Evolutionary conservation across 2,888 invertebrate species (phyloP).

Genomic region (Halictus quadricinctus): DNA sequence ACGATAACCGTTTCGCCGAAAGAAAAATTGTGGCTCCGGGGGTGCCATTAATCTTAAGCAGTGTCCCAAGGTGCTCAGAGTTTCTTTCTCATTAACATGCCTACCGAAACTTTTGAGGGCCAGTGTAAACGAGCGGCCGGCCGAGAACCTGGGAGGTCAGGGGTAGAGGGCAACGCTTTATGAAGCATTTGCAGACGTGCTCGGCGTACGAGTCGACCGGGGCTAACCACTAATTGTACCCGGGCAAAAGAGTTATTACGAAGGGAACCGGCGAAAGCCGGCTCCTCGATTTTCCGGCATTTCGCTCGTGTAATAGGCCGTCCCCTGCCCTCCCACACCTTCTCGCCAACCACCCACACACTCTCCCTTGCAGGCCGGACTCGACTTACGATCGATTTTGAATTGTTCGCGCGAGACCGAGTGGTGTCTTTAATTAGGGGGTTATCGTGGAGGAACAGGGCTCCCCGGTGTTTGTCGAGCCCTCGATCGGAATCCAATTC

Average conservation of each 20-base stretch:
- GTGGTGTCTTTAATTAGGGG: conserved; percentile 36
- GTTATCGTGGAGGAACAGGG: conserved; percentile 28
- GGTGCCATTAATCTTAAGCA: background rate
- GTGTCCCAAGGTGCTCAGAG: background rate
- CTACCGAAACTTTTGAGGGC: conserved; percentile 25
- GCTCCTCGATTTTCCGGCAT: conserved; percentile 48
- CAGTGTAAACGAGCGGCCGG: conserved; percentile 23
- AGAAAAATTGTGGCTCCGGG: background rate
- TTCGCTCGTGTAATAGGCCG: conserved; percentile 38
- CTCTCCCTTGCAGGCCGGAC: conserved; percentile 1
- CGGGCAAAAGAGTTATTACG: conserved; percentile 72
- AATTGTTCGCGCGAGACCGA: conserved; percentile 41
- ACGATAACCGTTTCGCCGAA: background rate
- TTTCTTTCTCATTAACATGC: conserved; percentile 34
- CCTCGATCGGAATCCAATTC: conserved; percentile 40
- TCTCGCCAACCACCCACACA: background rate
- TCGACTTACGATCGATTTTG: conserved; percentile 41
- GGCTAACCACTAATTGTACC: conserved; percentile 77
- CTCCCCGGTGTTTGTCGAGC: conserved; percentile 21
- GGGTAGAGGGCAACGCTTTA: conserved; percentile 65
- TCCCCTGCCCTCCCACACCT: conserved; percentile 16
- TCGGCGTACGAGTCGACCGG: conserved; percentile 66
- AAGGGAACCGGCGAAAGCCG: conserved; percentile 49
- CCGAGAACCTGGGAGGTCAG: background rate
- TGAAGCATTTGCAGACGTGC: conserved; percentile 75